phyloP scores from a whole-genome alignment of 2,797 vertebrate genomes.

The Poeciliopsis paucimaculata region DNA sequence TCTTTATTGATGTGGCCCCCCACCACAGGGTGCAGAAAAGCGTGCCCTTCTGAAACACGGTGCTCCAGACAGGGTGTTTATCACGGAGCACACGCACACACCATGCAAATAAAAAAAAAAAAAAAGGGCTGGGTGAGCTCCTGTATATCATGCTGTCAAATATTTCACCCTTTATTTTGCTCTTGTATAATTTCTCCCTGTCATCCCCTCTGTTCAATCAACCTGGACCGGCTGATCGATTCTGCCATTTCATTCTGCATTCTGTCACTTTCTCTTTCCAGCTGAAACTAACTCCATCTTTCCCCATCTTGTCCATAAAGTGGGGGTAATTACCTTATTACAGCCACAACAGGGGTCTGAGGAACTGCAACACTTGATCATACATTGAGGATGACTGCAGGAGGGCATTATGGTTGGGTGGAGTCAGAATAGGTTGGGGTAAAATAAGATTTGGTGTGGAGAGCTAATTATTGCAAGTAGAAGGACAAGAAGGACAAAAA shows the following conservation, averaged over 20 bases:
- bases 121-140: slow-evolving; percentile 22
- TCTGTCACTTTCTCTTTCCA: neutral
- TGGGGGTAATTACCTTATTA: slow-evolving; percentile 74
- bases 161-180: slow-evolving; percentile 16
- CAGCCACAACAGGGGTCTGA: slow-evolving; percentile 59
- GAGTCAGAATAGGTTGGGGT: neutral
- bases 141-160: slow-evolving; percentile 24
- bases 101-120: slow-evolving; percentile 1
- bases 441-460: slow-evolving; percentile 26
- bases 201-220: slow-evolving; percentile 21
- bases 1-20: slow-evolving; percentile 60
- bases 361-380: slow-evolving; percentile 69
- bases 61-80: slow-evolving; percentile 21
- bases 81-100: neutral
- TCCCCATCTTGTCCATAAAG: slow-evolving; percentile 51
- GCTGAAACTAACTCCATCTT: slow-evolving; percentile 24
- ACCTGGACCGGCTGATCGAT: slow-evolving; percentile 1
- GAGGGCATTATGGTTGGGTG: slow-evolving; percentile 44
- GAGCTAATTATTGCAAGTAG: slow-evolving; percentile 45
- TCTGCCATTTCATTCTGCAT: slow-evolving; percentile 19
- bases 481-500: slow-evolving; percentile 2
- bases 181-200: slow-evolving; percentile 16
- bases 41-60: slow-evolving; percentile 43
- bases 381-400: slow-evolving; percentile 43
- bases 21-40: slow-evolving; percentile 39